These are phyloP conservation scores for Zenarchopterus dispar DNA, from an alignment of 2,797 vertebrate species.

Conservation along the genomic window DNA sequence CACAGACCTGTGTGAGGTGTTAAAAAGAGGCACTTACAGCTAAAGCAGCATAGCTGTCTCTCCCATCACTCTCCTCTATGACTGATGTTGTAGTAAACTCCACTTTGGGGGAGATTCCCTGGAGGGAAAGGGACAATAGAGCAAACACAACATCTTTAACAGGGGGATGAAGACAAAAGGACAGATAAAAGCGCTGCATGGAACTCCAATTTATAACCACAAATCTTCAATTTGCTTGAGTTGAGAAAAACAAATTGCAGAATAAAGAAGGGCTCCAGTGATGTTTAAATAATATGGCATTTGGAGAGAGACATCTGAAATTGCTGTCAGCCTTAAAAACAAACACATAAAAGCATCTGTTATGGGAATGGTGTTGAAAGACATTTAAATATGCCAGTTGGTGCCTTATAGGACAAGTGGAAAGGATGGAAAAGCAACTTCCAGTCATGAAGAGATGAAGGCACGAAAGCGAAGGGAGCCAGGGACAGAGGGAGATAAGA, in stretches of 20 bases:
- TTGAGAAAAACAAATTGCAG: conserved; percentile 73
- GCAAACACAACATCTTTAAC: conserved; percentile 73
- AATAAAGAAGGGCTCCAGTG: conserved; percentile 64
- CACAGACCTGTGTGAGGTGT: conserved; percentile 15
- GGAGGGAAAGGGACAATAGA: conserved; percentile 60
- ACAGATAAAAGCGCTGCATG: conserved; percentile 76
- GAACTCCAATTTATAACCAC: conserved; percentile 80
- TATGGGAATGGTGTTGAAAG: conserved; percentile 66
- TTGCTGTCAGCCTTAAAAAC: conserved; percentile 70
- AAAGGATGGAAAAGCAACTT: conserved; percentile 35
- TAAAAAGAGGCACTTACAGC: conserved; percentile 61
- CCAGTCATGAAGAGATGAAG: conserved; percentile 23
- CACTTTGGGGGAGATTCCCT: conserved; percentile 96
- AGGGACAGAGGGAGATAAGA: conserved; percentile 15
- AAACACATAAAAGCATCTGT: conserved; percentile 70
- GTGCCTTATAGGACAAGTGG: conserved; percentile 40
- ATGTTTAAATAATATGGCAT: conserved; percentile 78
- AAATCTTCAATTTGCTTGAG: conserved; percentile 73
- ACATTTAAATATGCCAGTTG: conserved; percentile 74
- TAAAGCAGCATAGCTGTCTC: conserved; percentile 51
- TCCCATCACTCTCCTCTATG: conserved; percentile 88
- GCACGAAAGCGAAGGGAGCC: conserved; percentile 13
- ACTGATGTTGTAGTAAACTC: conserved; percentile 90
- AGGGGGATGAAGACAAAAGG: conserved; percentile 81
- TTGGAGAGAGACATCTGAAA: conserved; percentile 71